Evolutionary conservation across 1,140 invertebrate species (phyloP).

Genomic region (Musca domestica): DNA sequence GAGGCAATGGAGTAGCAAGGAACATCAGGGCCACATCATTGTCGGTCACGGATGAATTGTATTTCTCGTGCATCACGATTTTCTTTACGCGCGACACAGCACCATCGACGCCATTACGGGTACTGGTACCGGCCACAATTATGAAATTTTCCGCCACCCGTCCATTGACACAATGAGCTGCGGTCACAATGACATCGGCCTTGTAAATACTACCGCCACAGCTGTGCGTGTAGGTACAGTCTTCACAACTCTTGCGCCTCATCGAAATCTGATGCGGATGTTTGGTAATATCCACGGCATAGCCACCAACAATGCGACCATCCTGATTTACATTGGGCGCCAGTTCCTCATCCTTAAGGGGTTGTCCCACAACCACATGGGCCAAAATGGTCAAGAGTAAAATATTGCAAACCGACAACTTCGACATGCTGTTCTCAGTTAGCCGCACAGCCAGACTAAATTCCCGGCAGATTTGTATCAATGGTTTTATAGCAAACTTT

Average conservation of each 20-base stretch:
- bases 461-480: no score
- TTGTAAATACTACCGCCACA: constrained; percentile 57
- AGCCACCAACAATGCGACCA: not conserved
- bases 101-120: constrained; percentile 31
- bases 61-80: constrained; percentile 38
- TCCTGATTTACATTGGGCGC: not conserved
- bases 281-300: constrained; percentile 4
- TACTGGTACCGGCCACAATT: constrained; percentile 36
- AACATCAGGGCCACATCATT: not conserved
- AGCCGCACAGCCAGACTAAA: no score
- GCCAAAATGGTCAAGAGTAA: no score
- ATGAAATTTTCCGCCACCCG: constrained; percentile 29
- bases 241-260: not conserved
- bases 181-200: constrained; percentile 58
- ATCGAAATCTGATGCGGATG: constrained; percentile 26
- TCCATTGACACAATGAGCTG: constrained; percentile 59
- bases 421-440: no score
- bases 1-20: constrained; percentile 31
- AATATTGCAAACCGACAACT: no score
- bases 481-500: no score
- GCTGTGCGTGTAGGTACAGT: not conserved
- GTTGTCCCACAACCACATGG: not conserved
- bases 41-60: constrained; percentile 25
- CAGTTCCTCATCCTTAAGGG: not conserved
- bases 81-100: constrained; percentile 30